Base-by-base conservation (phyloP, 2,888 invertebrate genomes). In the Eumerus sabulonum region DNA sequence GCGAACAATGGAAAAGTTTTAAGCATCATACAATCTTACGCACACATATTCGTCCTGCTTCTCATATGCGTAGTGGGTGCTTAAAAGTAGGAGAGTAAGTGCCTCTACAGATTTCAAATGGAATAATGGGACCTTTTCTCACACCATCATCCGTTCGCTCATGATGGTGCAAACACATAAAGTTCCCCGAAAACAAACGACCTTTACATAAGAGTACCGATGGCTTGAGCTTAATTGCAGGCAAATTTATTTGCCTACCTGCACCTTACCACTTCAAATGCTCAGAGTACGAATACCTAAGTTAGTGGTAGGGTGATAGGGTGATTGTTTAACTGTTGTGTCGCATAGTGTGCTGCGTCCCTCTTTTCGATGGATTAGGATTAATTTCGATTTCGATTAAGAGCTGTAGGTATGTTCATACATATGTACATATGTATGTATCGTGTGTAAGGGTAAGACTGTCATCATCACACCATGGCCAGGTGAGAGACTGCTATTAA, bases 331-430 rank as follows among this genome's bases (percentile, higher is more conserved):
- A n/a, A n/a, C n/a, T n/a, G n/a, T n/a, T n/a, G n/a, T n/a, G n/a
- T n/a, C n/a, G n/a, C n/a, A n/a, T n/a, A n/a, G 12, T 40, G 40
- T 7, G 9, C n/a, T 40, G 56, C 60, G 68, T 79, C 64, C 63
- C 68, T 59, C 63, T 79, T 79, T 59, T 45, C 59, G 44, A 14
- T 2, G 68, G 74, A 79, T 79, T 70, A 79, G 74, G 74, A 79
- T 79, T 79, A 79, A 79, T 74, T 74, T 59, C 74, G 44, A 60
- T 64, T 70, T 74, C 68, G 68, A 64, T 79, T 64, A 67, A 51
- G 56, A 60, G 45, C 40, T 47, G 62, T n/a, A n/a, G n/a, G n/a
- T n/a, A n/a, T n/a, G n/a, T n/a, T n/a, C n/a, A n/a, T n/a, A n/a
- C n/a, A n/a, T n/a, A n/a, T n/a, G n/a, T n/a, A n/a, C n/a, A n/a